phyloP scores from a whole-genome alignment of 2,113 vertebrate species.

The Smithornis capensis region DNA sequence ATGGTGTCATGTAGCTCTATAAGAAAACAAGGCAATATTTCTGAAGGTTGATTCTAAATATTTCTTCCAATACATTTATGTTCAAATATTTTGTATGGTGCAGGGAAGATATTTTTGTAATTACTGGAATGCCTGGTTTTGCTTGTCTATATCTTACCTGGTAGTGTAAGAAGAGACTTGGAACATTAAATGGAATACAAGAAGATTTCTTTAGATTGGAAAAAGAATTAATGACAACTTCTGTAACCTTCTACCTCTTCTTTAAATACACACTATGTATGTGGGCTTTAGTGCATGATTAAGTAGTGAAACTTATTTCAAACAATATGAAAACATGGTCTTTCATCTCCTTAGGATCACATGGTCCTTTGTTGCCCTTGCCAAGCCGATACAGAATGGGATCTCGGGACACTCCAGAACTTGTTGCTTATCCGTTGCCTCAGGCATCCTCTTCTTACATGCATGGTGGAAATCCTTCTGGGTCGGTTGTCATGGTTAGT shows the following conservation, averaged over 20 bases:
- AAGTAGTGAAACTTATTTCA: background rate
- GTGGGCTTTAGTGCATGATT: background rate
- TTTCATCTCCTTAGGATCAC: slow-evolving; percentile 78
- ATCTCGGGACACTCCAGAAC: slow-evolving; percentile 90
- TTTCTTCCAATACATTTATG: background rate
- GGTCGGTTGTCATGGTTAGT: slow-evolving; percentile 96
- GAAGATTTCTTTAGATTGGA: background rate
- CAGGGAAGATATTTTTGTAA: background rate
- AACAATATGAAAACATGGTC: background rate
- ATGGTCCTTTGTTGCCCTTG: slow-evolving; percentile 89
- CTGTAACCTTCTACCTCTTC: background rate
- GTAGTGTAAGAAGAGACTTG: background rate
- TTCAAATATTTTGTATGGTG: background rate
- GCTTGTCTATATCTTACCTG: background rate
- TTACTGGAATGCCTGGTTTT: background rate
- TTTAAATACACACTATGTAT: background rate
- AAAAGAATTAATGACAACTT: background rate
- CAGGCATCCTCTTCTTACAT: slow-evolving; percentile 91
- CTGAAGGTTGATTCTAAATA: background rate
- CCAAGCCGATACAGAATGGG: slow-evolving; percentile 90
- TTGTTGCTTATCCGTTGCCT: slow-evolving; percentile 91
- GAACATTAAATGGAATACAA: background rate
- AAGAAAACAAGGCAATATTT: background rate
- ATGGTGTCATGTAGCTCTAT: background rate
- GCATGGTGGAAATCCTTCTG: slow-evolving; percentile 83